Percentiles rank a stretch among this genome's conserved stretches.
Conservation (phyloP, 2,797 vertebrate species). For the Myotis vivesi region DNA sequence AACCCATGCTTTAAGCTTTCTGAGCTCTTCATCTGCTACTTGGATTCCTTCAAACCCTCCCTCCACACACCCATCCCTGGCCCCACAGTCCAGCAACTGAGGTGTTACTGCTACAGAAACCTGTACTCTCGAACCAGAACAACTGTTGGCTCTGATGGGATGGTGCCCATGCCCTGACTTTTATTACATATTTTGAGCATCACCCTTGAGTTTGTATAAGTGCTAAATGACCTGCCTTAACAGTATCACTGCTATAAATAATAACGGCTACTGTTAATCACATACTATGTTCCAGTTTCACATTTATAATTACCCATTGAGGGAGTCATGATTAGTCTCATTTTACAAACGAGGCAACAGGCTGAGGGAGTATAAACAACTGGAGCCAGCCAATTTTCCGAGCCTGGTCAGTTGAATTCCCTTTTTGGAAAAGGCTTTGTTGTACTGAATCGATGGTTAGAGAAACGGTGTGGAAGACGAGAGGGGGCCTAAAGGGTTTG, state of each 20-base stretch:
- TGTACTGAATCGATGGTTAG: neutral
- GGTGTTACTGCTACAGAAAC: neutral
- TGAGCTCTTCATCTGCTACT: neutral
- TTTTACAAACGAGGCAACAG: neutral
- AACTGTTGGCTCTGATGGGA: neutral
- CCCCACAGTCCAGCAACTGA: neutral
- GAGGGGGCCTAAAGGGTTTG: neutral
- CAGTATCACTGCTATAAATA: conserved; percentile 36
- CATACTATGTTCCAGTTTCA: neutral
- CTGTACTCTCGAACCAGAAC: neutral
- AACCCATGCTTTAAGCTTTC: neutral
- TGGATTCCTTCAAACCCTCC: neutral
- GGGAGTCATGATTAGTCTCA: neutral
- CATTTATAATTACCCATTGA: neutral
- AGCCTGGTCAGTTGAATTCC: neutral
- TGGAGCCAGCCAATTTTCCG: neutral
- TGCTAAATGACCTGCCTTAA: conserved; percentile 34
- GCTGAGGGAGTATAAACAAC: neutral
- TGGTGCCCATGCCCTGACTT: neutral
- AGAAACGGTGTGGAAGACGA: neutral
- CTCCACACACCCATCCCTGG: neutral
- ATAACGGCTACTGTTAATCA: conserved; percentile 39
- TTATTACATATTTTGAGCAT: conserved; percentile 25
- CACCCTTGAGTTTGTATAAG: neutral
- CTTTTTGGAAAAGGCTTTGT: neutral